These are phyloP conservation scores for Campylorhamphus procurvoides DNA, from an alignment of 2,113 vertebrate genomes.

Conservation along the genomic window DNA sequence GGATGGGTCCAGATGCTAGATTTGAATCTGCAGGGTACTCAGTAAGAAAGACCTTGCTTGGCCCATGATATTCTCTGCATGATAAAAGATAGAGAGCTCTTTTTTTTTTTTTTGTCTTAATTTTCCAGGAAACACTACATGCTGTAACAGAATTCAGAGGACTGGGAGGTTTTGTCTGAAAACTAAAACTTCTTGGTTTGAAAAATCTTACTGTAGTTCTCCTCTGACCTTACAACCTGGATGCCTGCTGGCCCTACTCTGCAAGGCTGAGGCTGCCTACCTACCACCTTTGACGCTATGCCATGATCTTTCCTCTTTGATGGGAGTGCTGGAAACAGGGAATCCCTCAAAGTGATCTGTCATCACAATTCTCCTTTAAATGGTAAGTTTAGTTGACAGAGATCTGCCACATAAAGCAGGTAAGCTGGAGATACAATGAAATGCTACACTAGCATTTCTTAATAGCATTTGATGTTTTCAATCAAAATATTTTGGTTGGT, in stretches of 20 bases:
- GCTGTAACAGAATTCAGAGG: background rate
- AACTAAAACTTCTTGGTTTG: background rate
- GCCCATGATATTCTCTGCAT: background rate
- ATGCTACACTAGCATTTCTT: background rate
- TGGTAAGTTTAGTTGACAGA: background rate
- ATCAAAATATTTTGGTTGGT: slow-evolving; percentile 33
- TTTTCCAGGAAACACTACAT: background rate
- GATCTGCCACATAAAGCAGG: background rate
- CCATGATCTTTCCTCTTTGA: background rate
- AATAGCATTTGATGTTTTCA: background rate
- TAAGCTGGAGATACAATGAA: background rate
- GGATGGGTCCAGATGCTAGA: background rate
- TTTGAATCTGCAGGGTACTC: background rate
- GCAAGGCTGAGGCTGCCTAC: background rate
- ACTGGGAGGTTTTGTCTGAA: background rate
- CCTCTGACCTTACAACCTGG: background rate
- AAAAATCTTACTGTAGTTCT: background rate
- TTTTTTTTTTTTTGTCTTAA: background rate
- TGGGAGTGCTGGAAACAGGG: background rate
- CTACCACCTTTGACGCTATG: background rate
- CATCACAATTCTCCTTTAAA: background rate
- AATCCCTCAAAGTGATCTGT: background rate
- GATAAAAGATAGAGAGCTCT: background rate
- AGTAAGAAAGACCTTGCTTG: background rate
- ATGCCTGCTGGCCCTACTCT: background rate